Conservation (phyloP, 2,888 invertebrate species). For the Parascotia fuliginaria region DNA sequence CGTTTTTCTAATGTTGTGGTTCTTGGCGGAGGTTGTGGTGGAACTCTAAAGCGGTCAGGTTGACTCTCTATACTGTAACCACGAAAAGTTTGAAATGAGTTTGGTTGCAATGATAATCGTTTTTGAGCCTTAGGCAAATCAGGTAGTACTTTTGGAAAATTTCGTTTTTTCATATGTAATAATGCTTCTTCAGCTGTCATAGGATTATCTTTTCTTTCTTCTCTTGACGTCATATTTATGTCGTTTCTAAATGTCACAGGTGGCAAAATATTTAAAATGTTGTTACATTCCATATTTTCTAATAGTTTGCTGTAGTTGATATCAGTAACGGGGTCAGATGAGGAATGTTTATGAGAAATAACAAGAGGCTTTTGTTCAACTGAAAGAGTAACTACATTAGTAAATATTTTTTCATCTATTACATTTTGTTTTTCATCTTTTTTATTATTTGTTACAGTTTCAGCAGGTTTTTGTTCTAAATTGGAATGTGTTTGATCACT, state of each 20-base stretch:
- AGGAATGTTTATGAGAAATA: slow-evolving; percentile 88
- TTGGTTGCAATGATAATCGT: slow-evolving; percentile 88
- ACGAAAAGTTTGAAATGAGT: slow-evolving; percentile 72
- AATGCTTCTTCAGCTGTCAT: slow-evolving; percentile 90
- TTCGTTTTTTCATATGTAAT: slow-evolving; percentile 90
- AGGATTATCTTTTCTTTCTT: slow-evolving; percentile 74
- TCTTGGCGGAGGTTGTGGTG: slow-evolving; percentile 91
- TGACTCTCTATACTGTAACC: slow-evolving; percentile 62
- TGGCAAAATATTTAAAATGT: slow-evolving; percentile 68
- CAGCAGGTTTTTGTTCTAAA: slow-evolving; percentile 72
- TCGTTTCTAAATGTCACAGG: slow-evolving; percentile 83
- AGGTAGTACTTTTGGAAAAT: slow-evolving; percentile 94
- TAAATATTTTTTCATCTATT: slow-evolving; percentile 60
- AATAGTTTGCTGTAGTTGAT: slow-evolving; percentile 75
- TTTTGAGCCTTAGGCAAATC: slow-evolving; percentile 88
- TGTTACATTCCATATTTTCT: slow-evolving; percentile 59
- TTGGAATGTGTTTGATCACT: slow-evolving; percentile 68
- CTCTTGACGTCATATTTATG: slow-evolving; percentile 91
- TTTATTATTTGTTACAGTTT: slow-evolving; percentile 64
- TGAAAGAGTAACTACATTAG: slow-evolving; percentile 71
- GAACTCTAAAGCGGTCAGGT: slow-evolving; percentile 74
- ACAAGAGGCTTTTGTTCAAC: slow-evolving; percentile 70
- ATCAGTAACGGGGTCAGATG: slow-evolving; percentile 89
- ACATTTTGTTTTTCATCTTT: slow-evolving; percentile 34
- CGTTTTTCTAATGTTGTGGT: slow-evolving; percentile 89